Evolutionary conservation across 92 coral and sea anemone species (phyloP).

Genomic region (Phenganax subtilis): DNA sequence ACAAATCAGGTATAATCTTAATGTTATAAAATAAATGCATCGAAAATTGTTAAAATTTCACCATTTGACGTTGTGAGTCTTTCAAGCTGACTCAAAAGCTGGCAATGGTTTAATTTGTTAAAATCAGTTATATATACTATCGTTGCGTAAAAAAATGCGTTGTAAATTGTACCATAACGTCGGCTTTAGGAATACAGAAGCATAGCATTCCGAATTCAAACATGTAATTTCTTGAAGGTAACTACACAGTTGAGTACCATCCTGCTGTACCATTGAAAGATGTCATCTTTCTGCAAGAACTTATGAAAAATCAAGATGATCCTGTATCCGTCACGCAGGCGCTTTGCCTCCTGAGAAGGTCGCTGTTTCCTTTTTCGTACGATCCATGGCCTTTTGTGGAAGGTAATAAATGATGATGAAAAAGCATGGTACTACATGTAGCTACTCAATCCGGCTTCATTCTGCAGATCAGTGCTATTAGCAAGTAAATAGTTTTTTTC

Average conservation of each 20-base stretch:
- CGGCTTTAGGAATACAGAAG: too few relatives aligned
- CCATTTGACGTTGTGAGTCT: neutral
- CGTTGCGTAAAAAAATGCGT: too few relatives aligned
- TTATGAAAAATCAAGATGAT: neutral
- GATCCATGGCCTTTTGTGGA: conserved; percentile 52
- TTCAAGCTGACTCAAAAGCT: neutral
- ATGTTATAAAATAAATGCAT: neutral
- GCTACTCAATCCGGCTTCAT: too few relatives aligned
- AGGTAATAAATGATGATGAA: too few relatives aligned
- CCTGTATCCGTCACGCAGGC: neutral
- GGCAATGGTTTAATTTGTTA: neutral
- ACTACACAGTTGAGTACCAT: neutral
- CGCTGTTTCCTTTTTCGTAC: conserved; percentile 48
- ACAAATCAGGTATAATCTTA: conserved; percentile 23
- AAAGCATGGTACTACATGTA: too few relatives aligned
- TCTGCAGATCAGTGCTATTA: too few relatives aligned
- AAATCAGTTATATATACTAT: neutral
- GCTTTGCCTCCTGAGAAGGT: conserved; percentile 18
- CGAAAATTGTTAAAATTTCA: neutral
- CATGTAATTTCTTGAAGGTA: neutral
- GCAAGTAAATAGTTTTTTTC: too few relatives aligned
- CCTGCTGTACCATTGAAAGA: conserved; percentile 35
- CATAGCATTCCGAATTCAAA: neutral
- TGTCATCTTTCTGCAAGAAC: conserved; percentile 32
- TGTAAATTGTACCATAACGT: too few relatives aligned